Conservation (phyloP, 2,888 invertebrate species). For the Brachylomia viminalis region DNA sequence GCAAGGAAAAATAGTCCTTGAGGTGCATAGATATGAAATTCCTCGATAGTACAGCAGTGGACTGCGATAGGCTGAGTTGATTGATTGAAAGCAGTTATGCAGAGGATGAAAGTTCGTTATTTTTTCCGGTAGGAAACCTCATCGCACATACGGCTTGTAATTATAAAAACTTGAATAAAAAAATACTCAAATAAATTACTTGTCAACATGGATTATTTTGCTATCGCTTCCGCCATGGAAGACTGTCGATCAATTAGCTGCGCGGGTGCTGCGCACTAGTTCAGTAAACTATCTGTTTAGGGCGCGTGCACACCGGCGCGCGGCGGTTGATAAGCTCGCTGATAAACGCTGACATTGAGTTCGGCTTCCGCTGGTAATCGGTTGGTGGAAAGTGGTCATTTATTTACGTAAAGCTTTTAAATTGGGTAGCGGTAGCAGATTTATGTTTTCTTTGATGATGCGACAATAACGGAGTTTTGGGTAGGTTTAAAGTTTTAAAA, state of each 20-base stretch:
- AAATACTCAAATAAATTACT: not conserved
- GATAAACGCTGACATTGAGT: conserved; percentile 62
- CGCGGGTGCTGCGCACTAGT: conserved; percentile 86
- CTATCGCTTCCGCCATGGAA: conserved; percentile 75
- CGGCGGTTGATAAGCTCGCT: conserved; percentile 53
- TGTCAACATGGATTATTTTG: conserved; percentile 71
- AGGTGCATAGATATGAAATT: no score
- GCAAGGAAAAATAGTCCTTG: no score
- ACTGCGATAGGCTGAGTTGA: no score
- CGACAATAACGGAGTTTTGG: not conserved
- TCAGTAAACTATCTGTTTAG: conserved; percentile 80
- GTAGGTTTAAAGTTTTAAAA: not conserved
- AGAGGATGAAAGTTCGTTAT: no score
- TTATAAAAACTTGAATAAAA: not conserved
- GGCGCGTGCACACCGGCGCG: conserved; percentile 67
- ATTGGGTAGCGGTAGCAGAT: conserved; percentile 2
- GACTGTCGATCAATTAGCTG: conserved; percentile 83
- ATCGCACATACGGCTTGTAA: not conserved
- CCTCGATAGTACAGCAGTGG: no score
- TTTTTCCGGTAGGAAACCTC: not conserved
- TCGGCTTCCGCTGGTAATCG: conserved; percentile 53
- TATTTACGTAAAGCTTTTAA: conserved; percentile 10
- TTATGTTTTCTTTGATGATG: not conserved
- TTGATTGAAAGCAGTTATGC: no score
- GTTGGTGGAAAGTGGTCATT: conserved; percentile 28